Conservation (phyloP, 2,113 vertebrate genomes). For the Rattus norvegicus region DNA sequence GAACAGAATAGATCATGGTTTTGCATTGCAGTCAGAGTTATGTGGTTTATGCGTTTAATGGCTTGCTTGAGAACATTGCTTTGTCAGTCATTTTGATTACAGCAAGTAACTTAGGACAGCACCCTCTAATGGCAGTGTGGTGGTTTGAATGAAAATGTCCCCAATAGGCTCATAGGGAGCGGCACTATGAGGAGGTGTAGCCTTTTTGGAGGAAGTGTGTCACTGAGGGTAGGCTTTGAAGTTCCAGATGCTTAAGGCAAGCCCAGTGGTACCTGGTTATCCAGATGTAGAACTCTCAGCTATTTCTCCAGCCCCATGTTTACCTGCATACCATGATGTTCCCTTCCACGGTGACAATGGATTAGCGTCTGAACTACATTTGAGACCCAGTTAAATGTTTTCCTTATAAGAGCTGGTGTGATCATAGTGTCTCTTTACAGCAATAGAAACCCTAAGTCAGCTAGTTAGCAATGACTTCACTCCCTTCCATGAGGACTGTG, state of each 20-base stretch:
- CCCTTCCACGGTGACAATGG: background rate
- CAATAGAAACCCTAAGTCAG: background rate
- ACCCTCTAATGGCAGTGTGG: background rate
- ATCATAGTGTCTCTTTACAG: background rate
- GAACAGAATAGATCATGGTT: background rate
- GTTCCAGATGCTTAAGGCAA: background rate
- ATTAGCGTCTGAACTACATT: background rate
- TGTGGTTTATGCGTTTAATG: background rate
- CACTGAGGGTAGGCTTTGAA: background rate
- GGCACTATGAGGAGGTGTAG: background rate
- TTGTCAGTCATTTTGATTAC: background rate
- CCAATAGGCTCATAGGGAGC: background rate
- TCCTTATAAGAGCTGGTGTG: background rate
- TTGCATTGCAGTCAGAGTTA: background rate
- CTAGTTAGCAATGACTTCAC: background rate
- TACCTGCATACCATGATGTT: background rate
- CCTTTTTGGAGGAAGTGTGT: background rate
- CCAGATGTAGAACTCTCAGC: background rate
- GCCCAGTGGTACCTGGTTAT: background rate
- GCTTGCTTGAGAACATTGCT: background rate
- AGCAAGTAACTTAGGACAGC: background rate
- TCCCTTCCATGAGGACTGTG: background rate
- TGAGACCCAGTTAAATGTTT: background rate
- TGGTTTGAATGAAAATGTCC: background rate
- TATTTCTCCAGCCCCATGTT: background rate